Base-by-base conservation (phyloP, 2,888 invertebrate species). In the Thalpophila matura region DNA sequence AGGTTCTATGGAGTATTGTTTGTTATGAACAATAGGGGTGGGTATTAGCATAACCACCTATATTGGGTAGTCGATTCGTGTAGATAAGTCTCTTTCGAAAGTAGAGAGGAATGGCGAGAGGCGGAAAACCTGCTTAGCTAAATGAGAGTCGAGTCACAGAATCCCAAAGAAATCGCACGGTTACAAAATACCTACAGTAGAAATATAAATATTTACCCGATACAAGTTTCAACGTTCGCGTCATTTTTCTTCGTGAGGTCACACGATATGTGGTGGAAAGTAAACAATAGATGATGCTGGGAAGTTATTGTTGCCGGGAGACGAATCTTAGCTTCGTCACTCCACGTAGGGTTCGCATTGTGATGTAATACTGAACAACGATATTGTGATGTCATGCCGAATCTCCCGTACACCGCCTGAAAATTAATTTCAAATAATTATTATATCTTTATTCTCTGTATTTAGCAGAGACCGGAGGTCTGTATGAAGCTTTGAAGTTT, bases 191-290 rank as follows among this genome's bases (percentile, higher is more conserved):
- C n/a, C n/a, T 16, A 20, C 2, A 9, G 4, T 12, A 5, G 1
- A n/a, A 29, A 47, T 31, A 75, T 85, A n/a, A 29, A 47, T 31
- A 75, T 85, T 88, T 81, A 95, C 66, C 99, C 99, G 54, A 99
- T 98, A 80, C 98, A 97, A 73, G 96, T 97, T 88, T 98, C 98
- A 14, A 97, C 96, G 61, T 96, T 96, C 29, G 96, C 96, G 74
- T 97, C 97, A 54, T 97, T 96, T 85, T 97, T 97, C 89, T 97
- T 97, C 50, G 97, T 96, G 73, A 97, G 96, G 91, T 98, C 98
- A 87, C 99, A 99, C 65, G 99, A 98, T 66, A 99, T 98, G 89
- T 99, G 99, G 86, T 98, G 97, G 93, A 99, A 99, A 3, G 98
- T 98, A 93, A 99, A 99, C 53, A 99, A 95, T 58, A 99, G 92